phyloP scores from a whole-genome alignment of 2,113 vertebrate species.

The Tursiops truncatus region DNA sequence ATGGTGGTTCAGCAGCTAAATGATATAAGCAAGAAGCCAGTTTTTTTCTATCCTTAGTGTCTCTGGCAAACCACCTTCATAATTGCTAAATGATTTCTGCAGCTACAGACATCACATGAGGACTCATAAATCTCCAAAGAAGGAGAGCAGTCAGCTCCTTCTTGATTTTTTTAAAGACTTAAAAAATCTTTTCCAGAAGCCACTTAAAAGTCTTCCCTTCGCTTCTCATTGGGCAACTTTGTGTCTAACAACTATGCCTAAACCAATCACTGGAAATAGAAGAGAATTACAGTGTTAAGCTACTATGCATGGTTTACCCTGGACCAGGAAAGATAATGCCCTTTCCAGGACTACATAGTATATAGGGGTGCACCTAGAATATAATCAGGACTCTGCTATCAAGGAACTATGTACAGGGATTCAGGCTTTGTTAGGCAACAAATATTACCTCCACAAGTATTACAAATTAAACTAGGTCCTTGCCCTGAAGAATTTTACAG shows the following conservation, averaged over 20 bases:
- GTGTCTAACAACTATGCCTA: not conserved
- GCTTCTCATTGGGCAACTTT: not conserved
- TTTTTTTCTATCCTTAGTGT: not conserved
- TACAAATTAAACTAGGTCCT: not conserved
- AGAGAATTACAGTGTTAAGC: not conserved
- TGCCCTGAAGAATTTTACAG: not conserved
- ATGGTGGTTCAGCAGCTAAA: not conserved
- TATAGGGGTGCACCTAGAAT: not conserved
- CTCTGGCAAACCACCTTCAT: not conserved
- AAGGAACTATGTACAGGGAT: not conserved
- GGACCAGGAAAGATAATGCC: not conserved
- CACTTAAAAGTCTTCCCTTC: not conserved
- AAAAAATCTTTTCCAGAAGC: not conserved
- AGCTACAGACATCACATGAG: not conserved
- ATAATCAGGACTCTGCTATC: not conserved
- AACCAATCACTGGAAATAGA: not conserved
- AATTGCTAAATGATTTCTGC: not conserved
- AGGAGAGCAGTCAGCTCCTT: not conserved
- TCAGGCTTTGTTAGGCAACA: not conserved
- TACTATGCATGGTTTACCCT: not conserved
- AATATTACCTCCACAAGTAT: not conserved
- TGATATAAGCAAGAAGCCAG: not conserved
- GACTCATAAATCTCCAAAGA: not conserved
- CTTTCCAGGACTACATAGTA: not conserved
- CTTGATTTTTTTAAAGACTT: not conserved